phyloP scores from a whole-genome alignment of 2,888 invertebrate species.

The Diarsia rubi region DNA sequence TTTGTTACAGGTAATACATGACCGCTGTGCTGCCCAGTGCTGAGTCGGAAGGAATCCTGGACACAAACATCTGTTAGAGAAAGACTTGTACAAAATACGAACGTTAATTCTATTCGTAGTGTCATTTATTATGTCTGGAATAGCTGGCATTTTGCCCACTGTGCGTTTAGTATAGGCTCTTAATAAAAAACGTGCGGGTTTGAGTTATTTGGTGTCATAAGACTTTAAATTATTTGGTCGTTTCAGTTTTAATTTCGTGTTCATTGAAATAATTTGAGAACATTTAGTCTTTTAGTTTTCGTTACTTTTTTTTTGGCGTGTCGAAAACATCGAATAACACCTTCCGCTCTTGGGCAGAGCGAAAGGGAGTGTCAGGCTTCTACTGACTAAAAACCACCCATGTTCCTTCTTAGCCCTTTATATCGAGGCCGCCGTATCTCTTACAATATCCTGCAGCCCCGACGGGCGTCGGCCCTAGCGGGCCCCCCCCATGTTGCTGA shows the following conservation, averaged over 20 bases:
- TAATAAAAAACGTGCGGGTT: slow-evolving; percentile 34
- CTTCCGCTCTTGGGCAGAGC: too few species aligned
- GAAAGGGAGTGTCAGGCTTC: too few species aligned
- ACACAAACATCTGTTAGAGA: slow-evolving; percentile 67
- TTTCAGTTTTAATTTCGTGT: slow-evolving; percentile 18
- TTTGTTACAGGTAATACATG: slow-evolving; percentile 78
- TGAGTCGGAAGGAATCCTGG: slow-evolving; percentile 38
- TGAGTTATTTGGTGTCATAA: slow-evolving; percentile 9
- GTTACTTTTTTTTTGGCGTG: too few species aligned
- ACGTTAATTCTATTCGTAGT: slow-evolving; percentile 78
- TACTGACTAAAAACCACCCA: too few species aligned
- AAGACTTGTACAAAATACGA: slow-evolving; percentile 63
- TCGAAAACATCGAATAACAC: too few species aligned
- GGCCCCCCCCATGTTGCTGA: too few species aligned
- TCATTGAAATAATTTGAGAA: background rate
- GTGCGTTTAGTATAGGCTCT: slow-evolving; percentile 65
- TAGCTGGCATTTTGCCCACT: slow-evolving; percentile 79
- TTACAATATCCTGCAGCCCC: too few species aligned
- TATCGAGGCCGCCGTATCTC: too few species aligned
- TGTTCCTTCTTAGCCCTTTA: too few species aligned
- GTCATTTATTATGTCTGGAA: slow-evolving; percentile 79
- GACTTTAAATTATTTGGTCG: slow-evolving; percentile 19
- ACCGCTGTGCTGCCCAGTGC: slow-evolving; percentile 30
- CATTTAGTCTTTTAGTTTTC: too few species aligned
- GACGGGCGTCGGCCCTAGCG: too few species aligned